Conservation (phyloP, 2,888 invertebrate genomes). For the Gymnoscelis rufifasciata region DNA sequence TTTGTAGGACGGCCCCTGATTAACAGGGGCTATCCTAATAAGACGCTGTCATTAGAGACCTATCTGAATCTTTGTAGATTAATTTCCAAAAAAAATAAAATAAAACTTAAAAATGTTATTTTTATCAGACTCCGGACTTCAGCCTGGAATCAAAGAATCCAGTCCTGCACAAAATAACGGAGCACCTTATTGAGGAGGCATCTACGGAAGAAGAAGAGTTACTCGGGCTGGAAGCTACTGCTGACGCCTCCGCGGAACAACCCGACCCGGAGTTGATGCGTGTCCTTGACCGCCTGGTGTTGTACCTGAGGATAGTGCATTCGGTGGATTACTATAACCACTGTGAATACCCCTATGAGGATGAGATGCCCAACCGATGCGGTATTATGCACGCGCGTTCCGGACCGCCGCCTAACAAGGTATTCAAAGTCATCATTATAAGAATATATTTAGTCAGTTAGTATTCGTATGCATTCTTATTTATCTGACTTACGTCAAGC, state of each 20-base stretch:
- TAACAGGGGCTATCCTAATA: no score
- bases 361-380: constrained; percentile 99
- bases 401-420: constrained; percentile 89
- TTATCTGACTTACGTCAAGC: no score
- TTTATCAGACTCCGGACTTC: constrained; percentile 42
- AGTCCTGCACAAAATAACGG: constrained; percentile 96
- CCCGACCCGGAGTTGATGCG: constrained; percentile 73
- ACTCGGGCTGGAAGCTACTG: constrained; percentile 80
- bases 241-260: constrained; percentile 51
- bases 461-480: no score
- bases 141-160: constrained; percentile 93
- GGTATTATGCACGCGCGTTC: constrained; percentile 99
- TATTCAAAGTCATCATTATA: no score
- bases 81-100: no score
- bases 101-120: no score
- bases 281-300: constrained; percentile 88
- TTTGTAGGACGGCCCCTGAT: no score
- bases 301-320: constrained; percentile 97
- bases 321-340: constrained; percentile 99
- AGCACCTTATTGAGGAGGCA: constrained; percentile 98
- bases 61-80: no score
- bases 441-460: no score
- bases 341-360: constrained; percentile 99
- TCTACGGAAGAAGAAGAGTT: constrained; percentile 98
- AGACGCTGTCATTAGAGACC: no score